Evolutionary conservation across 2,888 invertebrate species (phyloP).

Genomic region (Drosophila koepferae): DNA sequence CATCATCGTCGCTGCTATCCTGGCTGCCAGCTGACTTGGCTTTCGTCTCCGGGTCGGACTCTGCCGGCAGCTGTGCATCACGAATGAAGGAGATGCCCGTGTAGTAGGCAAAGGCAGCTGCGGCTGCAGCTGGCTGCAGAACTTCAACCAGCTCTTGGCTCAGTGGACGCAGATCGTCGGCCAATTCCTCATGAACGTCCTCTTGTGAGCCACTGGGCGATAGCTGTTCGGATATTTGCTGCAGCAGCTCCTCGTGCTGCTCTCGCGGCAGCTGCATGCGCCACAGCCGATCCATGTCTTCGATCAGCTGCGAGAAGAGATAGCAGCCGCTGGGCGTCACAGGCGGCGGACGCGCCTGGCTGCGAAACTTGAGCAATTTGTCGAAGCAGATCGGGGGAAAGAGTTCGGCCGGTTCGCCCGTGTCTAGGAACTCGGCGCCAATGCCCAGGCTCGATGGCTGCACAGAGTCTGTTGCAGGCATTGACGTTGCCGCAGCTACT

Average conservation of each 20-base stretch:
- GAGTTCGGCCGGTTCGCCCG: slow-evolving; percentile 81
- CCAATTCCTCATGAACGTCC: slow-evolving; percentile 36
- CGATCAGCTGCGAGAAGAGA: slow-evolving; percentile 82
- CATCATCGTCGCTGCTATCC: slow-evolving; percentile 66
- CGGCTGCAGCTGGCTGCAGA: slow-evolving; percentile 66
- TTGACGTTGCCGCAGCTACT: neutral
- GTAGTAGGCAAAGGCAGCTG: slow-evolving; percentile 75
- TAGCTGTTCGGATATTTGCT: slow-evolving; percentile 78
- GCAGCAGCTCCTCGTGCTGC: slow-evolving; percentile 73
- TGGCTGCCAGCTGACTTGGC: slow-evolving; percentile 47
- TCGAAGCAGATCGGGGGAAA: slow-evolving; percentile 79
- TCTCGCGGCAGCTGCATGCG: slow-evolving; percentile 77
- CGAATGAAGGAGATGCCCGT: slow-evolving; percentile 78
- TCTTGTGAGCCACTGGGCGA: slow-evolving; percentile 60
- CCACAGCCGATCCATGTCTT: slow-evolving; percentile 83
- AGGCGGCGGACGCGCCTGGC: slow-evolving; percentile 23
- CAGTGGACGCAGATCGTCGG: slow-evolving; percentile 48
- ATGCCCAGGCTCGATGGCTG: slow-evolving; percentile 47
- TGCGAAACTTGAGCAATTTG: slow-evolving; percentile 79
- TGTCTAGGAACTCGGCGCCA: slow-evolving; percentile 76
- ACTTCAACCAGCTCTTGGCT: slow-evolving; percentile 67
- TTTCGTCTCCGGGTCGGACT: slow-evolving; percentile 39
- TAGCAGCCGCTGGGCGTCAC: slow-evolving; percentile 55
- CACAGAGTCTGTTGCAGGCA: neutral
- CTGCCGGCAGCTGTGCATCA: slow-evolving; percentile 54